These are phyloP conservation scores for Parotocinclus haroldoi DNA, from an alignment of 2,797 vertebrate genomes.

Conservation along the genomic window DNA sequence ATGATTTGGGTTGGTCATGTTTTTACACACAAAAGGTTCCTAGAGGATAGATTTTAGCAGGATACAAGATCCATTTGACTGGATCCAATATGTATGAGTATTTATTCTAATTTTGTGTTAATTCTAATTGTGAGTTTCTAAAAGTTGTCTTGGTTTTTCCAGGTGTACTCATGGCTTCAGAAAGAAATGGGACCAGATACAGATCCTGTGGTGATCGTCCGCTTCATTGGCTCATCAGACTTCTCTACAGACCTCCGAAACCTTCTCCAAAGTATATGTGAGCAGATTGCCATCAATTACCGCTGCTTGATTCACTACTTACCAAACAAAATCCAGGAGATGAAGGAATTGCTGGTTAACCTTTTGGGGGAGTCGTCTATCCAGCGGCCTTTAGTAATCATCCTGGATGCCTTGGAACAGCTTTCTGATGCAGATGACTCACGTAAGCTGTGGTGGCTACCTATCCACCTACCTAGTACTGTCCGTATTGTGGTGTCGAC, in stretches of 20 bases:
- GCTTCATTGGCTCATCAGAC: conserved; percentile 90
- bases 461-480: conserved; percentile 88
- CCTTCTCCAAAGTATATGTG: conserved; percentile 94
- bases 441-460: conserved; percentile 97
- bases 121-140: too few relatives aligned
- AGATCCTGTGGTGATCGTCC: conserved; percentile 90
- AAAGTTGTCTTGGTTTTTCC: conserved; percentile 50
- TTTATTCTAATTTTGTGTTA: too few relatives aligned
- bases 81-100: too few relatives aligned
- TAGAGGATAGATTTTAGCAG: too few relatives aligned
- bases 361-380: conserved; percentile 91
- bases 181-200: conserved; percentile 93
- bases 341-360: conserved; percentile 91
- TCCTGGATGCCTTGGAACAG: conserved; percentile 93
- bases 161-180: conserved; percentile 94
- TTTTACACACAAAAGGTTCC: too few relatives aligned
- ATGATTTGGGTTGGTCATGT: too few relatives aligned
- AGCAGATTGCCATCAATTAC: conserved; percentile 95
- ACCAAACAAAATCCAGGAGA: conserved; percentile 94
- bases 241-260: conserved; percentile 85
- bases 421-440: conserved; percentile 92
- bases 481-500: conserved; percentile 94
- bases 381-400: conserved; percentile 89
- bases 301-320: conserved; percentile 91
- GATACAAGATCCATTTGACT: too few relatives aligned